These are phyloP conservation scores for Chiroxiphia lanceolata DNA, from an alignment of 2,797 vertebrate species.

Conservation along the genomic window DNA sequence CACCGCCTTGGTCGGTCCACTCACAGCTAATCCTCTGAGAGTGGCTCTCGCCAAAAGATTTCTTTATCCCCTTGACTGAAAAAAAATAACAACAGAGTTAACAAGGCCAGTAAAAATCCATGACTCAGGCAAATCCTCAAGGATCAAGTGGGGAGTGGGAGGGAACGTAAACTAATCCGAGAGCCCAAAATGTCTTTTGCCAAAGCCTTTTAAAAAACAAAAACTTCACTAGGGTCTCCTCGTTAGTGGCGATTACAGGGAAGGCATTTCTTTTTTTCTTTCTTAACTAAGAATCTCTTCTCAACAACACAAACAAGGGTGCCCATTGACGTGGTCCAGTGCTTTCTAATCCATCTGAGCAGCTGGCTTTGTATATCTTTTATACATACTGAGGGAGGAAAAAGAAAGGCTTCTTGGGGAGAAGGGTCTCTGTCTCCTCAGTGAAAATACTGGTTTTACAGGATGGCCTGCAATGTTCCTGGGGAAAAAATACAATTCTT, in stretches of 20 bases:
- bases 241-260: slow-evolving; percentile 53
- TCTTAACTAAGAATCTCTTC: slow-evolving; percentile 39
- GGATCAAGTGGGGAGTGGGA: slow-evolving; percentile 55
- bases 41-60: slow-evolving; percentile 64
- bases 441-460: not conserved
- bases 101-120: slow-evolving; percentile 71
- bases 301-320: slow-evolving; percentile 62
- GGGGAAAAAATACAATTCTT: not conserved
- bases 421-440: not conserved
- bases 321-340: not conserved
- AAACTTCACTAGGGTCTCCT: slow-evolving; percentile 53
- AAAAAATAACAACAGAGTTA: slow-evolving; percentile 64
- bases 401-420: not conserved
- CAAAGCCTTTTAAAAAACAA: slow-evolving; percentile 62
- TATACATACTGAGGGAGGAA: not conserved
- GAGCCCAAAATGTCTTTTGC: slow-evolving; percentile 47
- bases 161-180: slow-evolving; percentile 49
- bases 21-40: slow-evolving; percentile 66
- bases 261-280: slow-evolving; percentile 51
- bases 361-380: slow-evolving; percentile 42
- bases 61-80: slow-evolving; percentile 61
- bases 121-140: slow-evolving; percentile 71
- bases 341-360: slow-evolving; percentile 51
- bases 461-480: not conserved
- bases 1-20: slow-evolving; percentile 46